Evolutionary conservation across 2,797 vertebrate species (phyloP).

Genomic region (Lagodon rhomboides): DNA sequence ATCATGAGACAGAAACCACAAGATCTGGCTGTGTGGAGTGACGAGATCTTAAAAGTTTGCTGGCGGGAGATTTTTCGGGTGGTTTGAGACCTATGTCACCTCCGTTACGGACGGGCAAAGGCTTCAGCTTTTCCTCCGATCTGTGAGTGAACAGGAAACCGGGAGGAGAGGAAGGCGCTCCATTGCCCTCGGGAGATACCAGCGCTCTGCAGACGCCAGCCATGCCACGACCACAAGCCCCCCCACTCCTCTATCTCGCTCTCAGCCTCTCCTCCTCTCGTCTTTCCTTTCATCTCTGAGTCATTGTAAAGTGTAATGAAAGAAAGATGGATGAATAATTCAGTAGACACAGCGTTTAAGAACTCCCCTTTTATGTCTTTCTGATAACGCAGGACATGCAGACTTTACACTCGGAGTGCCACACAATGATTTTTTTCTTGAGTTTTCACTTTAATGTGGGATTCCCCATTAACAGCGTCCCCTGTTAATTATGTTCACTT

Average conservation of each 20-base stretch:
- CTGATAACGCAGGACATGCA: constrained; percentile 55
- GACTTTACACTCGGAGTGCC: constrained; percentile 17
- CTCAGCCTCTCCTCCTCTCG: constrained; percentile 55
- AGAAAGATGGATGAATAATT: constrained; percentile 84
- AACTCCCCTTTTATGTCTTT: constrained; percentile 66
- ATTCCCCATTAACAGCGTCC: constrained; percentile 51
- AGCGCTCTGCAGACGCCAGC: constrained; percentile 66
- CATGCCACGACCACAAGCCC: constrained; percentile 63
- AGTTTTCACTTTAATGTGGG: constrained; percentile 46
- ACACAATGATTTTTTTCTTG: constrained; percentile 34
- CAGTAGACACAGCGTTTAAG: constrained; percentile 69
- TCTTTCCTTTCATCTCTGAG: constrained; percentile 82
- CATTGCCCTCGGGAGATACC: constrained; percentile 65
- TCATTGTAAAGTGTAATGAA: constrained; percentile 81
- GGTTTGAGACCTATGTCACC: constrained; percentile 47
- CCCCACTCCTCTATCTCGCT: constrained; percentile 42
- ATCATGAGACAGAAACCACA: constrained; percentile 27
- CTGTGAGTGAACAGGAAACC: constrained; percentile 59
- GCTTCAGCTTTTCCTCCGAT: constrained; percentile 35
- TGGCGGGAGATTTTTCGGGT: background rate
- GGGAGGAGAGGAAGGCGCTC: constrained; percentile 50
- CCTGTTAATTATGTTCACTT: constrained; percentile 49
- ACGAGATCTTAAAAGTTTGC: constrained; percentile 16
- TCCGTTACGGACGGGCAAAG: constrained; percentile 21
- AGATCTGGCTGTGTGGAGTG: background rate